Conservation (phyloP, 2,113 vertebrate genomes). For the Oreocharis arfaki region DNA sequence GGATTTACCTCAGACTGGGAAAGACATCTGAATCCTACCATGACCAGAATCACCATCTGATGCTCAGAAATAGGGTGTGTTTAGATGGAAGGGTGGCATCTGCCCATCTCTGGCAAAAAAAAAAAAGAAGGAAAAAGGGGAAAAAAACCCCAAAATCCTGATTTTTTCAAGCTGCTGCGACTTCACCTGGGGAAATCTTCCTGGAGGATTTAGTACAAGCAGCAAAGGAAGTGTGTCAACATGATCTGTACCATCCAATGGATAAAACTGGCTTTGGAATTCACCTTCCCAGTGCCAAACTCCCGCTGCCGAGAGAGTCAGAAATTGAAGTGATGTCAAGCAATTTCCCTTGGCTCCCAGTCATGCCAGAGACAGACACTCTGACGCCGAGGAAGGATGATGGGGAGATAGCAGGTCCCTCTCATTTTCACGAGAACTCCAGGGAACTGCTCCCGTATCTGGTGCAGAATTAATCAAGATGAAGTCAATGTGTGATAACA, state of each 20-base stretch:
- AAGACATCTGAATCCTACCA: background rate
- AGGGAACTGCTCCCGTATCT: slow-evolving; percentile 30
- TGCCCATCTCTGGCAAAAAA: background rate
- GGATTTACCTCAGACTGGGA: background rate
- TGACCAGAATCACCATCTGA: background rate
- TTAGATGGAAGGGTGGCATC: background rate
- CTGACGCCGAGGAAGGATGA: slow-evolving; percentile 61
- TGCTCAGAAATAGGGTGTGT: background rate
- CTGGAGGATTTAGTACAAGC: background rate
- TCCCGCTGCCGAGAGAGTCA: background rate
- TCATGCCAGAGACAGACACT: slow-evolving; percentile 59
- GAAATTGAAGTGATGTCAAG: slow-evolving; percentile 52
- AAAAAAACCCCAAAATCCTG: background rate
- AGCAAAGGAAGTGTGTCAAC: background rate
- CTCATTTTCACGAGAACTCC: slow-evolving; percentile 51
- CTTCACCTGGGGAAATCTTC: slow-evolving; percentile 9
- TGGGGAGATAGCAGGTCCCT: slow-evolving; percentile 48
- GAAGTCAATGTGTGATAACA: slow-evolving; percentile 57
- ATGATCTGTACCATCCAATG: background rate
- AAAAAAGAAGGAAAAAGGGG: accelerated
- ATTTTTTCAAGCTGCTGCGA: background rate
- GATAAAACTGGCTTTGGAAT: background rate
- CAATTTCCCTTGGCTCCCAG: slow-evolving; percentile 60
- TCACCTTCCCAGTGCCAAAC: slow-evolving; percentile 11
- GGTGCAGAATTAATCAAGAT: slow-evolving; percentile 55